phyloP scores from a whole-genome alignment of 2,113 vertebrate species.

The Anseranas semipalmata region DNA sequence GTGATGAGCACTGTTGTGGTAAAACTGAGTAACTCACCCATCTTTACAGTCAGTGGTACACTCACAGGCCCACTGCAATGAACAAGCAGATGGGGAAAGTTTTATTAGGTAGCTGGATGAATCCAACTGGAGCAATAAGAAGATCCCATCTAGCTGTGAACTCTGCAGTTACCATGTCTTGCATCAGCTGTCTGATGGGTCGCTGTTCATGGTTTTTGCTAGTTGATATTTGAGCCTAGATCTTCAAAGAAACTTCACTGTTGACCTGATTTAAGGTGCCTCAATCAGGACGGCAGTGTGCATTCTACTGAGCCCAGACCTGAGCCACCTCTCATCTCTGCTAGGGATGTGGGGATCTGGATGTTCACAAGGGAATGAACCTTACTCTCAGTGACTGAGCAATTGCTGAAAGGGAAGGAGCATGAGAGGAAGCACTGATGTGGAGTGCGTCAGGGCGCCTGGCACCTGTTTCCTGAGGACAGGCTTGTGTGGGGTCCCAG shows the following conservation, averaged over 20 bases:
- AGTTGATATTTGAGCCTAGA: not conserved
- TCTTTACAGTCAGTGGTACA: not conserved
- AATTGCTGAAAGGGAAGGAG: not conserved
- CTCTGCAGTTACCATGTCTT: not conserved
- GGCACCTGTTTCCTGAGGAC: not conserved
- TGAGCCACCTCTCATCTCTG: not conserved
- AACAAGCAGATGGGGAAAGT: not conserved
- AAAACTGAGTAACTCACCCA: not conserved
- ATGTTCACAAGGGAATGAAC: not conserved
- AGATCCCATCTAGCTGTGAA: not conserved
- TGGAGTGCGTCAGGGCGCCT: not conserved
- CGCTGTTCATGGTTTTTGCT: not conserved
- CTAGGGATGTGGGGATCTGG: not conserved
- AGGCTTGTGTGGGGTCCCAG: not conserved
- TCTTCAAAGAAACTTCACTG: not conserved
- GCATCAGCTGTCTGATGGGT: not conserved
- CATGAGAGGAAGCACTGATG: not conserved
- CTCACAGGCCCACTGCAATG: not conserved
- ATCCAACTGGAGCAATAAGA: not conserved
- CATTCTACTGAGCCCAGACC: not conserved
- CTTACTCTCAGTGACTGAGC: not conserved
- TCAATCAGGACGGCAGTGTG: not conserved
- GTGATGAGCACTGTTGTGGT: not conserved
- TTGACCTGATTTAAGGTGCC: not conserved
- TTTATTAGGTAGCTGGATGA: not conserved